phyloP scores from a whole-genome alignment of 2,797 vertebrate genomes.

The Geotrypetes seraphini region DNA sequence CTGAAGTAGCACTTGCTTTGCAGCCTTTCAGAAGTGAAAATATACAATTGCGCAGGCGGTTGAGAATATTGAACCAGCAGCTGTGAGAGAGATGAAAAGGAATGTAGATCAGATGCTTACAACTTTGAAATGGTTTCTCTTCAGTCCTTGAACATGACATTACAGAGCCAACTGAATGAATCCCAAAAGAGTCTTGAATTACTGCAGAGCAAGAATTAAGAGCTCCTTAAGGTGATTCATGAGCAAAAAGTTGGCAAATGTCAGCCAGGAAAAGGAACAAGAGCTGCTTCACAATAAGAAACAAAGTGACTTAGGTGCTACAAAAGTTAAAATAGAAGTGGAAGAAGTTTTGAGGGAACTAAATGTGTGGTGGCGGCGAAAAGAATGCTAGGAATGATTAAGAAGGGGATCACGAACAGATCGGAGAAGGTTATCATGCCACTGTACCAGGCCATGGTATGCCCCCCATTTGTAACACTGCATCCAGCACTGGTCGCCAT shows the following conservation, averaged over 20 bases:
- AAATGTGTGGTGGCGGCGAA: no score
- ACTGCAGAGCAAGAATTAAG: slow-evolving; percentile 64
- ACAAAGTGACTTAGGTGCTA: slow-evolving; percentile 47
- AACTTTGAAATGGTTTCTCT: slow-evolving; percentile 63
- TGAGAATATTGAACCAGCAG: no score
- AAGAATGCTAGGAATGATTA: no score
- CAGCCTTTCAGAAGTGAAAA: slow-evolving; percentile 71
- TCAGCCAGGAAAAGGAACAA: slow-evolving; percentile 55
- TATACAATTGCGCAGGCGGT: slow-evolving; percentile 67
- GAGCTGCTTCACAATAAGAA: slow-evolving; percentile 55
- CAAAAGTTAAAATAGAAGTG: slow-evolving; percentile 55
- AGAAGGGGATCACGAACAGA: no score
- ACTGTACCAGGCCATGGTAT: no score
- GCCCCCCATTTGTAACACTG: no score
- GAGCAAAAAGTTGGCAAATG: slow-evolving; percentile 37
- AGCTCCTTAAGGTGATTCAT: slow-evolving; percentile 52
- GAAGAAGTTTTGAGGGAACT: no score
- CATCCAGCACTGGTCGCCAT: no score
- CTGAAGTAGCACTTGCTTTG: slow-evolving; percentile 58
- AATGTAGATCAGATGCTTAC: no score
- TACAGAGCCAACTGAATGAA: slow-evolving; percentile 63
- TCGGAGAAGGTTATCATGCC: no score
- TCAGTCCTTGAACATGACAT: slow-evolving; percentile 52
- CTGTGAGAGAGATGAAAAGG: no score
- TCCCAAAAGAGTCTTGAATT: slow-evolving; percentile 54